A percentile compares a stretch with the other conserved stretches of the same genome.
Evolutionary conservation across 2,113 vertebrate genomes (phyloP).

Genomic region (Ciconia stormi): DNA sequence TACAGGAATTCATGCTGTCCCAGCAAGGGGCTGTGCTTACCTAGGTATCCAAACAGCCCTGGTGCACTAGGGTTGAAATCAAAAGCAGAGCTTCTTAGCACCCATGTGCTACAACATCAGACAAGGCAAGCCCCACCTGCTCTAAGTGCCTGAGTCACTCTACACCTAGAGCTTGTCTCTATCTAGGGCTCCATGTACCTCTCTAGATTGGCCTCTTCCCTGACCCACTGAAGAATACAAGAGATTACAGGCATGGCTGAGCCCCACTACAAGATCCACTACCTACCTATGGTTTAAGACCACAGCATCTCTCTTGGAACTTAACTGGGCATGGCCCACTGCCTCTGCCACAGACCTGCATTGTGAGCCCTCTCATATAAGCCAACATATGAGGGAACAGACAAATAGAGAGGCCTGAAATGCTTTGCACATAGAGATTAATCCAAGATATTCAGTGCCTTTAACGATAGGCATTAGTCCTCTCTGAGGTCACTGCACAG

Average conservation of each 20-base stretch:
- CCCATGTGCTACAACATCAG: neutral
- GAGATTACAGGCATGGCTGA: neutral
- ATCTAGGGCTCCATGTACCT: neutral
- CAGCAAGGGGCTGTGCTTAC: neutral
- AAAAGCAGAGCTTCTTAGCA: neutral
- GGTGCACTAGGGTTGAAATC: neutral
- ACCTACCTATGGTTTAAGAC: neutral
- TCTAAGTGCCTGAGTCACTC: neutral
- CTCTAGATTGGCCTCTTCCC: neutral
- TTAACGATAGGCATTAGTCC: neutral
- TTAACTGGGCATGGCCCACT: neutral
- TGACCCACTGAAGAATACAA: neutral
- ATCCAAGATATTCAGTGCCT: neutral
- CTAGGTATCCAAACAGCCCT: neutral
- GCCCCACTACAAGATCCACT: neutral
- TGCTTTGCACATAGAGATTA: neutral
- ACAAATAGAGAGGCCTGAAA: neutral
- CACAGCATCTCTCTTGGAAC: neutral
- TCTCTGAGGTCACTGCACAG: neutral
- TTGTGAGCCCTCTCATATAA: neutral
- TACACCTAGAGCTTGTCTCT: neutral
- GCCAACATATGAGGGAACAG: neutral
- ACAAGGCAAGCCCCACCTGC: neutral
- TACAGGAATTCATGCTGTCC: neutral
- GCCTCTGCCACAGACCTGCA: neutral